A percentile compares a stretch with the other conserved stretches of the same genome.
Evolutionary conservation across 2,113 vertebrate genomes (phyloP).

Genomic region (Myodes glareolus): DNA sequence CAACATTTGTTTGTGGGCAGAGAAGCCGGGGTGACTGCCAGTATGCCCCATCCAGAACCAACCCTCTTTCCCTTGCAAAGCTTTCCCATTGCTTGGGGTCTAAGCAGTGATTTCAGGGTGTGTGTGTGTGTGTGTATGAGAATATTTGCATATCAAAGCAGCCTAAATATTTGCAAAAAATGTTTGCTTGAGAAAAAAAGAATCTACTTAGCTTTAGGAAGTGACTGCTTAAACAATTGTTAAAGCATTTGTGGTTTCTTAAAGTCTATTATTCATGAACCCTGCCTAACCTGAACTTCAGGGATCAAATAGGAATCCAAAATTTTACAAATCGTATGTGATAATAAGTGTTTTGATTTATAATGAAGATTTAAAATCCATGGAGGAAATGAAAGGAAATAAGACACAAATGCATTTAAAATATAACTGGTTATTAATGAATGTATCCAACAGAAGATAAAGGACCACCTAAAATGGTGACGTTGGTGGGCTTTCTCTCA

Average conservation of each 20-base stretch:
- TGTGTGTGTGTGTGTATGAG: no score
- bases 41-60: constrained; percentile 34
- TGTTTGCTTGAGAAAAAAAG: constrained; percentile 74
- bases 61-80: constrained; percentile 70
- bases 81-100: constrained; percentile 76
- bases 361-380: neutral
- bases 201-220: constrained; percentile 69
- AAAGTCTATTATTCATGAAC: constrained; percentile 48
- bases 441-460: neutral
- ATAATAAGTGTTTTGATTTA: neutral
- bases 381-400: neutral
- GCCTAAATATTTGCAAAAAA: constrained; percentile 80
- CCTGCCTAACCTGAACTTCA: constrained; percentile 33
- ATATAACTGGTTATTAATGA: constrained; percentile 4
- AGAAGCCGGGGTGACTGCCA: constrained; percentile 37
- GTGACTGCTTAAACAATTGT: constrained; percentile 67
- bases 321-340: neutral
- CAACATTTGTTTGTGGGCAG: constrained; percentile 62
- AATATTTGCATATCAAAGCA: constrained; percentile 79
- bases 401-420: neutral
- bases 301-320: neutral
- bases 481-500: neutral
- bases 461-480: neutral
- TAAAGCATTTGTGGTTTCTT: constrained; percentile 69
- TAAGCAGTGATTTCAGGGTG: constrained; percentile 53